phyloP scores from a whole-genome alignment of 2,113 vertebrate genomes.

The Notechis scutatus region DNA sequence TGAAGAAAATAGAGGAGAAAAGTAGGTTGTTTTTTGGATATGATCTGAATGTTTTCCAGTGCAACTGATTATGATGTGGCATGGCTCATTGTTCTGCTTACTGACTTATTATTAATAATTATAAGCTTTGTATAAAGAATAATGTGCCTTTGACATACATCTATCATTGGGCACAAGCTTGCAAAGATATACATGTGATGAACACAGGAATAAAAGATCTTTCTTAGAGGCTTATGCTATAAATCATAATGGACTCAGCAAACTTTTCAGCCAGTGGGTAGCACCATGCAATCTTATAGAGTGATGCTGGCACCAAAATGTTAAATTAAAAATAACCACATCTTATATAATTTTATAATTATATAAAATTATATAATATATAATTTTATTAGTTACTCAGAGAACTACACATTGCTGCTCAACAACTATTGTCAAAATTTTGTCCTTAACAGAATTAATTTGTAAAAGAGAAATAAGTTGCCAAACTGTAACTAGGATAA shows the following conservation, averaged over 20 bases:
- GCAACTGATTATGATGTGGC: neutral
- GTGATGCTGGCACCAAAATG: neutral
- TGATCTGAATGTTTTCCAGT: neutral
- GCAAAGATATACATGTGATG: neutral
- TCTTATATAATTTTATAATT: neutral
- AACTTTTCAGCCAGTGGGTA: neutral
- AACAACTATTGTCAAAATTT: neutral
- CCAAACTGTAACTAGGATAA: too few species aligned
- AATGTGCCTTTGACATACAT: neutral
- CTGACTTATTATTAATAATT: neutral
- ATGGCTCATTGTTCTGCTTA: neutral
- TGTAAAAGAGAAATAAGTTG: neutral
- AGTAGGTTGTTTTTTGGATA: neutral
- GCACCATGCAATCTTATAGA: neutral
- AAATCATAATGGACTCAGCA: neutral
- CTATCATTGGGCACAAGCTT: neutral
- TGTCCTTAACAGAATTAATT: neutral
- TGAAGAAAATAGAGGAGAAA: neutral
- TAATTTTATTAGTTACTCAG: neutral
- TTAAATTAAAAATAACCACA: neutral
- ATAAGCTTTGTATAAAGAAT: neutral
- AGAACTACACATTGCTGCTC: neutral
- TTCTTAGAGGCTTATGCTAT: neutral
- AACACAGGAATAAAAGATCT: neutral
- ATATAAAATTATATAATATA: neutral